Evolutionary conservation across 2,797 vertebrate species (phyloP).

Genomic region (Acrocephalus scirpaceus): DNA sequence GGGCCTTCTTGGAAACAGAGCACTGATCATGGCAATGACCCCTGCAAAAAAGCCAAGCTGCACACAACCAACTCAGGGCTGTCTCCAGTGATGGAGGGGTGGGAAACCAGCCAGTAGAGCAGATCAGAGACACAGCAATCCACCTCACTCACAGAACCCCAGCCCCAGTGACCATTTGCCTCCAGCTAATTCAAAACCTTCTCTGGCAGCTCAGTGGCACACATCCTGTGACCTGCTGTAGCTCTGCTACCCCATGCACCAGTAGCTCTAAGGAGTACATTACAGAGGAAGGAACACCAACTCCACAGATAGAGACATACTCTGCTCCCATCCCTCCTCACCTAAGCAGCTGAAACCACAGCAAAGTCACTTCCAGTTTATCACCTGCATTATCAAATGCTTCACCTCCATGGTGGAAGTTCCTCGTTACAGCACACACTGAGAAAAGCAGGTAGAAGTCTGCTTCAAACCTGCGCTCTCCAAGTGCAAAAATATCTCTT

Average conservation of each 20-base stretch:
- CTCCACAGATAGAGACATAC: not conserved
- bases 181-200: not conserved
- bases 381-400: not conserved
- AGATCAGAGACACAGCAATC: not conserved
- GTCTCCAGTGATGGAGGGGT: not conserved
- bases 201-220: not conserved
- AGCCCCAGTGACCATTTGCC: not conserved
- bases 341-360: not conserved
- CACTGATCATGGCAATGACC: not conserved
- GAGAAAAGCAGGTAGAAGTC: not conserved
- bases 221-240: not conserved
- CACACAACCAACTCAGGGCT: not conserved
- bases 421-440: not conserved
- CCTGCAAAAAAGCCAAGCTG: slow-evolving; percentile 59
- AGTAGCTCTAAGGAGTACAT: not conserved
- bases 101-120: not conserved
- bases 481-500: slow-evolving; percentile 13
- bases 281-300: not conserved
- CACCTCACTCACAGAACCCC: not conserved
- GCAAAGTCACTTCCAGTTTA: not conserved
- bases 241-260: not conserved
- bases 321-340: not conserved
- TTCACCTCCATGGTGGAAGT: not conserved
- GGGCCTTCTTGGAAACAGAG: slow-evolving; percentile 56
- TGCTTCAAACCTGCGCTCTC: not conserved